A percentile compares a stretch with the other conserved stretches of the same genome.
Evolutionary conservation across 2,113 vertebrate genomes (phyloP).

Genomic region (Leiothrix lutea): DNA sequence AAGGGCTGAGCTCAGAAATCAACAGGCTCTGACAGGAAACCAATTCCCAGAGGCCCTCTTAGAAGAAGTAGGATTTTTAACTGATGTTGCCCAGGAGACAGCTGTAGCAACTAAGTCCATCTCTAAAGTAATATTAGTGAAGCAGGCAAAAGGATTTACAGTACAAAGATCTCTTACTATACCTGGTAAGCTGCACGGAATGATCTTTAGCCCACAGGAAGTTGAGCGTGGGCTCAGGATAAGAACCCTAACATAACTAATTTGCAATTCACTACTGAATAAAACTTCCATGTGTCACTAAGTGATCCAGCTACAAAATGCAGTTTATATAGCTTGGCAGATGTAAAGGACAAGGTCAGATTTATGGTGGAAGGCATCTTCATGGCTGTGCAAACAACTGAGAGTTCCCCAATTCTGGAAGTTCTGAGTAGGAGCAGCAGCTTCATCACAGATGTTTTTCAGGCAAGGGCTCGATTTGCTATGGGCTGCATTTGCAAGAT

Average conservation of each 20-base stretch:
- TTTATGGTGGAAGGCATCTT: background rate
- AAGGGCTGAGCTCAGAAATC: conserved; percentile 59
- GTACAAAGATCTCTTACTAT: conserved; percentile 31
- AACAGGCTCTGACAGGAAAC: conserved; percentile 62
- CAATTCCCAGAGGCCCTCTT: conserved; percentile 2
- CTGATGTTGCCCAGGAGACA: conserved; percentile 56
- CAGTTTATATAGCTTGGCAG: fast-evolving
- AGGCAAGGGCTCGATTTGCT: background rate
- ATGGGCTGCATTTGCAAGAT: background rate
- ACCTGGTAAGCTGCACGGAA: background rate
- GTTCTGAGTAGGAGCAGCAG: background rate
- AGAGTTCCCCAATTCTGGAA: background rate
- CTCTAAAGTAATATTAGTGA: conserved; percentile 23
- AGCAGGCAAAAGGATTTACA: conserved; percentile 33
- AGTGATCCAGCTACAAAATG: background rate
- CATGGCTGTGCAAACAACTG: background rate
- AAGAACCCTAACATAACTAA: background rate
- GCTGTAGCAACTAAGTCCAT: background rate
- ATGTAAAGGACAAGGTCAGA: background rate
- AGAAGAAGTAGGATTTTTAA: conserved; percentile 58
- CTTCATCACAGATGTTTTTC: fast-evolving
- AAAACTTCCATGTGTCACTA: background rate
- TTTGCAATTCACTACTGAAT: background rate
- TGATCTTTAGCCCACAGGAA: background rate
- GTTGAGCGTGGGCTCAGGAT: fast-evolving